A percentile compares a stretch with the other conserved stretches of the same genome.
These are phyloP conservation scores for Perognathus longimembris DNA, from an alignment of 2,113 vertebrate species.

Conservation along the genomic window DNA sequence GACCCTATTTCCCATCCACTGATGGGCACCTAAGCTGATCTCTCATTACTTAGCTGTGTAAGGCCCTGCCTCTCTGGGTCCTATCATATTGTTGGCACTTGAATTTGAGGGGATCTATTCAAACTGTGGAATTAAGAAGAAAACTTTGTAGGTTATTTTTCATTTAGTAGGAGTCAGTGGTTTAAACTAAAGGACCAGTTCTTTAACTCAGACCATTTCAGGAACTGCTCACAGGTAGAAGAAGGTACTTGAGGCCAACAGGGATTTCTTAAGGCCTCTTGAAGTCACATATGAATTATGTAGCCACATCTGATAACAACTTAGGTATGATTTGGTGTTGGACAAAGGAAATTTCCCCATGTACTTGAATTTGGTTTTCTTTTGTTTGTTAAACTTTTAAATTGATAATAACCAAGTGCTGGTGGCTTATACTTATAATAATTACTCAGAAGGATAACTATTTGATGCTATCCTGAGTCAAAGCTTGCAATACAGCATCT, in stretches of 20 bases:
- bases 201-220: neutral
- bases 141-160: neutral
- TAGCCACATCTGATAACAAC: neutral
- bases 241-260: neutral
- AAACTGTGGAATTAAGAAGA: neutral
- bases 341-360: neutral
- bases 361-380: neutral
- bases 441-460: too few relatives aligned
- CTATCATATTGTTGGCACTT: too few relatives aligned
- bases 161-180: neutral
- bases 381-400: slow-evolving; percentile 18
- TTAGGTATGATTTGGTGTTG: neutral
- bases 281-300: neutral
- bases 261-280: neutral
- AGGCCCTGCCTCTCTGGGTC: too few relatives aligned
- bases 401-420: too few relatives aligned
- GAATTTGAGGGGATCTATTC: neutral
- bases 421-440: too few relatives aligned
- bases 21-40: too few relatives aligned
- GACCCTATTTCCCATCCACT: too few relatives aligned
- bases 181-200: neutral
- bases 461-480: too few relatives aligned
- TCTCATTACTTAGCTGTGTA: too few relatives aligned
- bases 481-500: too few relatives aligned
- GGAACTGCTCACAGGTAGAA: neutral